Percentiles rank a stretch among this genome's conserved stretches.
phyloP scores from a whole-genome alignment of 2,113 vertebrate species.

The Heptranchias perlo region DNA sequence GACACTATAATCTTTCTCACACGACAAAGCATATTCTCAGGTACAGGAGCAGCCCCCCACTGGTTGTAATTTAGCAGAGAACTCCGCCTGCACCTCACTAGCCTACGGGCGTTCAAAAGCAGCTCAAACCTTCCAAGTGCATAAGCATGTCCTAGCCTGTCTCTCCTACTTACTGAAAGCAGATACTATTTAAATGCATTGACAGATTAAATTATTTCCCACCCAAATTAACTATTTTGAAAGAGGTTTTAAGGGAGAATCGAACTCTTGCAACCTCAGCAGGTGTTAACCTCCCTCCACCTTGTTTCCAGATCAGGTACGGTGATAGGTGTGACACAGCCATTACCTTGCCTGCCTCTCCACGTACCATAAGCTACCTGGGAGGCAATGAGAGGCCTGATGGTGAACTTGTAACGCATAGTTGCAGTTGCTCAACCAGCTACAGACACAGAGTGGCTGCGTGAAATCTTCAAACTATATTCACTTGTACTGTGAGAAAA shows the following conservation, averaged over 20 bases:
- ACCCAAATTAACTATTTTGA: background rate
- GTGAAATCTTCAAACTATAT: background rate
- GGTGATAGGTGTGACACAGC: background rate
- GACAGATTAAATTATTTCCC: background rate
- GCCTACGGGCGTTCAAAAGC: background rate
- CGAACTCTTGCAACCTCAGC: background rate
- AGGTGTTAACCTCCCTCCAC: background rate
- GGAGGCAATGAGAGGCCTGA: background rate
- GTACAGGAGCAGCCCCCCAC: background rate
- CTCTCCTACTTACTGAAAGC: background rate
- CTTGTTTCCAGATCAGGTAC: background rate
- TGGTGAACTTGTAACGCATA: background rate
- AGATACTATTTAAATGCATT: background rate
- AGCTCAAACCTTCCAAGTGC: background rate
- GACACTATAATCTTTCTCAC: background rate
- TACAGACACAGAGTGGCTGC: background rate
- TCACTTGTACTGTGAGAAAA: background rate
- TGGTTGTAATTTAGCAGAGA: no score
- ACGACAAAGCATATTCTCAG: background rate
- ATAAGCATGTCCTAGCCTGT: background rate
- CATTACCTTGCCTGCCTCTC: background rate
- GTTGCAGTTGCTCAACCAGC: background rate
- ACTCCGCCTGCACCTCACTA: background rate
- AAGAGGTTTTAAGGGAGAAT: background rate
- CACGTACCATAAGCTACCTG: background rate